phyloP scores from a whole-genome alignment of 2,797 vertebrate genomes.

The Ambastaia sidthimunki region DNA sequence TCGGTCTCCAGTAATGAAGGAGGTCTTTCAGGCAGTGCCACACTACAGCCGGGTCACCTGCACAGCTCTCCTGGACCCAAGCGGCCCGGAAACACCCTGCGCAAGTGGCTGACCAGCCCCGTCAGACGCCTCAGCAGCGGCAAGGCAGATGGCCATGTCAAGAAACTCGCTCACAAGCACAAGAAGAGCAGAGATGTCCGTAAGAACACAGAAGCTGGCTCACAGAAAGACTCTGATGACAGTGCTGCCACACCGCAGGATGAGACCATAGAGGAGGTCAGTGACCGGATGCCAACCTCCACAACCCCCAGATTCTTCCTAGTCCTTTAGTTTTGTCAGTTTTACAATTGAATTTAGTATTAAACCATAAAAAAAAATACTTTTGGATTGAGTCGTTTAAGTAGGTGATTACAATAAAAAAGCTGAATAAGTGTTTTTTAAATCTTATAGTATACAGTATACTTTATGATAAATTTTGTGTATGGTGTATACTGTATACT shows the following conservation, averaged over 20 bases:
- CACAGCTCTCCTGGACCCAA: conserved; percentile 88
- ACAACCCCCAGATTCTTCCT: not conserved
- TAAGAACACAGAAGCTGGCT: conserved; percentile 87
- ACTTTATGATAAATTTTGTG: not conserved
- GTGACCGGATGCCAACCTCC: conserved; percentile 36
- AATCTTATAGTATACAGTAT: conserved; percentile 7
- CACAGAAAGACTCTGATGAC: conserved; percentile 93
- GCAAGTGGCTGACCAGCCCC: conserved; percentile 97
- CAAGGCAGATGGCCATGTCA: conserved; percentile 92
- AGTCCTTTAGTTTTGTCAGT: too few relatives aligned
- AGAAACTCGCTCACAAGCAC: conserved; percentile 95
- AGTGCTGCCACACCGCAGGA: conserved; percentile 92
- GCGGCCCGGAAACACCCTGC: conserved; percentile 92
- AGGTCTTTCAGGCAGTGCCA: conserved; percentile 60
- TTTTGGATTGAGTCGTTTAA: too few relatives aligned
- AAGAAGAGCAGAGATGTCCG: conserved; percentile 93
- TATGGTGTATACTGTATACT: conserved; percentile 6
- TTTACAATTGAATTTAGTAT: too few relatives aligned
- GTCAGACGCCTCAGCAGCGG: conserved; percentile 95
- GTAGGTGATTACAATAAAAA: too few relatives aligned
- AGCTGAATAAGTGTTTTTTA: not conserved
- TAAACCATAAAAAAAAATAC: too few relatives aligned
- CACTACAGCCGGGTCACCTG: conserved; percentile 86
- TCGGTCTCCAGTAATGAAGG: conserved; percentile 93
- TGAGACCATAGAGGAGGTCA: conserved; percentile 93